Evolutionary conservation across 2,888 invertebrate genomes (phyloP).

Genomic region (Drosophila merina): DNA sequence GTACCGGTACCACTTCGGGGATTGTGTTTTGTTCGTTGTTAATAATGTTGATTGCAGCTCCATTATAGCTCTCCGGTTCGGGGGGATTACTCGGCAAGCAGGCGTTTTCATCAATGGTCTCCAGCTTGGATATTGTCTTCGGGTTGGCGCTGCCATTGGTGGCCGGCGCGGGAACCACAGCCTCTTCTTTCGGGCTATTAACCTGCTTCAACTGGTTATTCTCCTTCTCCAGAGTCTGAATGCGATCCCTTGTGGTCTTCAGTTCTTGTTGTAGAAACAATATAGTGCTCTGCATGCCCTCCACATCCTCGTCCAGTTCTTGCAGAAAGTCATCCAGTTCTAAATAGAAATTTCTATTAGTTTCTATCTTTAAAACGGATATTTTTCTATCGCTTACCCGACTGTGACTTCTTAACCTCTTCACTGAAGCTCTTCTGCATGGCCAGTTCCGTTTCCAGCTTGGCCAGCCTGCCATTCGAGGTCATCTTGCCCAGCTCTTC

Average conservation of each 20-base stretch:
- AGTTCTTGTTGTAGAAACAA: conserved; percentile 96
- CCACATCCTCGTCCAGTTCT: conserved; percentile 98
- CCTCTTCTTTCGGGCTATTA: conserved; percentile 28
- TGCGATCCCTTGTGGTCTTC: conserved; percentile 90
- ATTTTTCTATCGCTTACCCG: conserved; percentile 86
- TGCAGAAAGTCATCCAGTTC: conserved; percentile 97
- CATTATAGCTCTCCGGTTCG: conserved; percentile 50
- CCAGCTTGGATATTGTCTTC: conserved; percentile 62
- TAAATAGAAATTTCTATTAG: too few relatives aligned
- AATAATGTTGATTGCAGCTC: conserved; percentile 16
- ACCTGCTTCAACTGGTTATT: conserved; percentile 78
- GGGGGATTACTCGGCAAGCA: conserved; percentile 7
- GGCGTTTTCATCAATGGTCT: conserved; percentile 74
- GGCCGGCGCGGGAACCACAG: conserved; percentile 14
- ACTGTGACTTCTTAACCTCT: conserved; percentile 98
- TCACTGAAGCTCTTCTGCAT: conserved; percentile 97
- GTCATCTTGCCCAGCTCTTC: conserved; percentile 98
- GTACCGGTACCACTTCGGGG: conserved; percentile 24
- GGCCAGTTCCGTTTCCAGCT: conserved; percentile 97
- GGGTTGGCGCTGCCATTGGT: conserved; percentile 60
- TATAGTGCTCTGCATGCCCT: conserved; percentile 99
- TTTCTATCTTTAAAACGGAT: too few relatives aligned
- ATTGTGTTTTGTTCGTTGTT: conserved; percentile 46
- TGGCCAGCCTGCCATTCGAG: conserved; percentile 96
- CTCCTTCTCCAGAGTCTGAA: conserved; percentile 87